Conservation (phyloP, 2,888 invertebrate genomes). For the Melieria crassipennis region DNA sequence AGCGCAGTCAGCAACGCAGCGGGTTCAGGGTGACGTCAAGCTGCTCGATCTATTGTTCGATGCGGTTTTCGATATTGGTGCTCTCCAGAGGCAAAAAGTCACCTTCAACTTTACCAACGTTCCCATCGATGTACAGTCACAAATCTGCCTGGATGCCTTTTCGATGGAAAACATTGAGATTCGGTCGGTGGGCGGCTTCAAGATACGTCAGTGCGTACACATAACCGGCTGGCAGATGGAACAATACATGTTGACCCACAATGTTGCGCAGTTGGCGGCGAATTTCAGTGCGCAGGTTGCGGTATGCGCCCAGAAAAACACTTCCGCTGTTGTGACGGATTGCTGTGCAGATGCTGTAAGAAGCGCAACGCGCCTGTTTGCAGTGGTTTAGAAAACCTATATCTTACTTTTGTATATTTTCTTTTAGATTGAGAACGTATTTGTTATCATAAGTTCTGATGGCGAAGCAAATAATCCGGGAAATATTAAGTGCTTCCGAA, state of each 20-base stretch:
- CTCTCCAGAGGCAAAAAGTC: not conserved
- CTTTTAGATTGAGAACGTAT: not conserved
- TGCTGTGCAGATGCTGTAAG: not conserved
- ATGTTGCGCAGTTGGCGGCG: conserved; percentile 26
- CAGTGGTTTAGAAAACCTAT: not conserved
- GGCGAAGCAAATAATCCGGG: too few species aligned
- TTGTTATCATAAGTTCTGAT: not conserved
- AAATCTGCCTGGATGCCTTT: conserved; percentile 38
- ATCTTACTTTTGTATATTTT: not conserved
- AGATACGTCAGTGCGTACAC: conserved; percentile 43
- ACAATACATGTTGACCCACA: conserved; percentile 32
- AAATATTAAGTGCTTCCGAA: too few species aligned
- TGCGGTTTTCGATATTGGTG: not conserved
- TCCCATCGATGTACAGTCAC: conserved; percentile 13
- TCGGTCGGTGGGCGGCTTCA: conserved; percentile 36
- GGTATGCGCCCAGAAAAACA: conserved; percentile 34
- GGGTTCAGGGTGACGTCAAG: not conserved
- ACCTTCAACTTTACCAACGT: not conserved
- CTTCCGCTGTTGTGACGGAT: too few species aligned
- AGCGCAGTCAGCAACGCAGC: too few species aligned
- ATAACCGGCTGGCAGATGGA: conserved; percentile 32
- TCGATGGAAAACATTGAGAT: conserved; percentile 35
- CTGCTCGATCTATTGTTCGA: not conserved
- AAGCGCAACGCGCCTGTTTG: too few species aligned
- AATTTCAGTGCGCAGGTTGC: conserved; percentile 40